phyloP scores from a whole-genome alignment of 2,888 invertebrate genomes.

The Tetanocera ferruginea region DNA sequence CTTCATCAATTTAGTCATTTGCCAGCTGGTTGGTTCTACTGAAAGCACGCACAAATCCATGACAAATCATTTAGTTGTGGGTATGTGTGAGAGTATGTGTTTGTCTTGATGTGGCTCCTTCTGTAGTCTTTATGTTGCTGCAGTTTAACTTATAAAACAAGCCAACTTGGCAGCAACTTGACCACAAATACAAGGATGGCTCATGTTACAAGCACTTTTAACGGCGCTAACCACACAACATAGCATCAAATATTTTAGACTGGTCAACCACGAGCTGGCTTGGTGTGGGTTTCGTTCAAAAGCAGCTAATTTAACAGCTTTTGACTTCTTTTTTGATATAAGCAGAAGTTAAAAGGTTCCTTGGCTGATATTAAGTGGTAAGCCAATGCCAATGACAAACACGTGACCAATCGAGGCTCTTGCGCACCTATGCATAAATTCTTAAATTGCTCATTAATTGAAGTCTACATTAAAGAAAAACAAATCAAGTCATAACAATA shows the following conservation, averaged over 20 bases:
- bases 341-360: too few relatives aligned
- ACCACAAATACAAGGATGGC: not conserved
- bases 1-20: constrained; percentile 13
- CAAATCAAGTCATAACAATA: too few relatives aligned
- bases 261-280: not conserved
- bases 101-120: not conserved
- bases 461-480: too few relatives aligned
- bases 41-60: not conserved
- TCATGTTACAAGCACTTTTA: constrained; percentile 1
- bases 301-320: too few relatives aligned
- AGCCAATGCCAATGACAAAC: too few relatives aligned
- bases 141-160: constrained; percentile 3
- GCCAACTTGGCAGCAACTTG: not conserved
- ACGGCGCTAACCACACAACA: not conserved
- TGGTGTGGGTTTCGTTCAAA: not conserved
- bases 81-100: not conserved
- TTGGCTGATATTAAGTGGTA: too few relatives aligned
- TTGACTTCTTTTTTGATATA: too few relatives aligned
- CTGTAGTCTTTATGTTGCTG: not conserved
- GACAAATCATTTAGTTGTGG: not conserved
- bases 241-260: not conserved
- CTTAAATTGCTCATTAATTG: too few relatives aligned
- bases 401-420: too few relatives aligned
- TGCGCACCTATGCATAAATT: too few relatives aligned
- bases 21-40: constrained; percentile 4